phyloP scores from a whole-genome alignment of 2,797 vertebrate species.

The Margarornis squamiger region DNA sequence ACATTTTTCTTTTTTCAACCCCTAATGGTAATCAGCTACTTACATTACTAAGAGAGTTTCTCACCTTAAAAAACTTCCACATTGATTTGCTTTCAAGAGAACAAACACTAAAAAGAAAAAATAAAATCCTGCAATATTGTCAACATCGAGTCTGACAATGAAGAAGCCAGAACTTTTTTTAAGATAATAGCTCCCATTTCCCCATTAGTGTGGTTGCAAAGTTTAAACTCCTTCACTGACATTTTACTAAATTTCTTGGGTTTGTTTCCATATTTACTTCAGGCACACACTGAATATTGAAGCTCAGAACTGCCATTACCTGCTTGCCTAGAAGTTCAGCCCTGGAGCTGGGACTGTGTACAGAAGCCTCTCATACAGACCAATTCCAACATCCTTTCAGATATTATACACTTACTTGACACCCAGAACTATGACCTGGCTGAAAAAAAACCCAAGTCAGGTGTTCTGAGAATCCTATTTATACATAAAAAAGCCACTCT shows the following conservation, averaged over 20 bases:
- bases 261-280: neutral
- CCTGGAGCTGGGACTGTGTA: neutral
- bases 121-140: neutral
- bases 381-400: neutral
- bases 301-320: neutral
- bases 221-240: neutral
- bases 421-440: neutral
- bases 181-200: neutral
- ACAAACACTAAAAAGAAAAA: neutral
- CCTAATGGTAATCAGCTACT: neutral
- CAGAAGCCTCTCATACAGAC: neutral
- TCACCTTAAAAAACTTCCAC: neutral
- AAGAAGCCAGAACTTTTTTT: neutral
- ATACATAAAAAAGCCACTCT: neutral
- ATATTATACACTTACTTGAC: neutral
- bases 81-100: neutral
- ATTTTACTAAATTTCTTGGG: neutral
- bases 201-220: neutral
- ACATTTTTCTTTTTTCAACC: neutral
- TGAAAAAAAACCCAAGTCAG: neutral
- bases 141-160: neutral
- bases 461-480: neutral
- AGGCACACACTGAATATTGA: accelerated
- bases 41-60: neutral
- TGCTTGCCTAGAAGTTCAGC: neutral